These are phyloP conservation scores for Perccottus glenii DNA, from an alignment of 2,113 vertebrate species.

Conservation along the genomic window DNA sequence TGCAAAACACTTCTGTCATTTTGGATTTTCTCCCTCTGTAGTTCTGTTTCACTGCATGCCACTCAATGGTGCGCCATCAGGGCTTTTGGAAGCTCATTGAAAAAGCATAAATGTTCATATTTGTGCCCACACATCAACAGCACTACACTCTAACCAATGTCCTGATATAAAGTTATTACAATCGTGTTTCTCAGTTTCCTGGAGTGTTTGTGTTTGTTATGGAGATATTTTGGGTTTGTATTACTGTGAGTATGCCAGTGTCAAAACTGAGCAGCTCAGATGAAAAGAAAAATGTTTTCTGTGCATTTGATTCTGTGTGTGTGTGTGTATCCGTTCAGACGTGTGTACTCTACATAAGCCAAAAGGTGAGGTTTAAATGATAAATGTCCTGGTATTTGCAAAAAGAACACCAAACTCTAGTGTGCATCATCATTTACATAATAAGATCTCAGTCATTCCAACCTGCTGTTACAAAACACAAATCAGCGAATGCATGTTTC, in stretches of 20 bases:
- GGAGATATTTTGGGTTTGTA: conserved; percentile 29
- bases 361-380: no score
- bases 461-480: conserved; percentile 26
- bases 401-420: background rate
- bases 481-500: background rate
- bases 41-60: conserved; percentile 36
- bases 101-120: conserved; percentile 33
- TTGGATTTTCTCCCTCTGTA: conserved; percentile 26
- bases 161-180: conserved; percentile 5
- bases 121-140: no score
- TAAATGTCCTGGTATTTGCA: no score
- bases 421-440: conserved; percentile 1
- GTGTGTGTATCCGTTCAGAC: conserved; percentile 21
- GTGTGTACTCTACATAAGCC: no score
- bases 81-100: conserved; percentile 32
- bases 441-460: background rate
- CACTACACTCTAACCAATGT: no score
- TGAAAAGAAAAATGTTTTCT: no score
- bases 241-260: no score
- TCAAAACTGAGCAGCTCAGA: no score
- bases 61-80: conserved; percentile 45
- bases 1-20: conserved; percentile 57
- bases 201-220: conserved; percentile 70
- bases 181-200: conserved; percentile 15
- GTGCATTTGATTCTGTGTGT: conserved; percentile 19